Evolutionary conservation across 2,113 vertebrate genomes (phyloP).

Genomic region (Pelvicachromis taeniatus): DNA sequence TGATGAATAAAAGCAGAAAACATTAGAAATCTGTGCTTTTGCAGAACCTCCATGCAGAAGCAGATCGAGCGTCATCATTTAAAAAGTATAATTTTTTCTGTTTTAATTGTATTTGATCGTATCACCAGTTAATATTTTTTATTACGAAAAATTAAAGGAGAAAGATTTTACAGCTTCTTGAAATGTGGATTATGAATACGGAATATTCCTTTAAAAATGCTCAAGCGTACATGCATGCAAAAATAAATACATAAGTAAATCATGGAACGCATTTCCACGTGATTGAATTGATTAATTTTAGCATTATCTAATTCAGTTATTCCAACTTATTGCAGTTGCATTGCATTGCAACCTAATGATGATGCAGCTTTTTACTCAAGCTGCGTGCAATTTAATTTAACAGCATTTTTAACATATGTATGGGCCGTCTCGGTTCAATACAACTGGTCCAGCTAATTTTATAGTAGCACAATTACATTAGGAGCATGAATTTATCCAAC

Average conservation of each 20-base stretch:
- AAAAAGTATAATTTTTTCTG: background rate
- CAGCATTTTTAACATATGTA: background rate
- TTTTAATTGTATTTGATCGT: background rate
- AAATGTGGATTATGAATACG: background rate
- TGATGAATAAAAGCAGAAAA: conserved; percentile 13
- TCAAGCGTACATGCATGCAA: too few species aligned
- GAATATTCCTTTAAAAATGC: background rate
- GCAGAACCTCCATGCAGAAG: background rate
- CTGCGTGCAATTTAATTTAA: background rate
- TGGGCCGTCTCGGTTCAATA: background rate
- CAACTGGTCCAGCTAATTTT: background rate
- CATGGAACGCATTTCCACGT: background rate
- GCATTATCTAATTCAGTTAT: background rate
- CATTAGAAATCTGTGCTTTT: background rate
- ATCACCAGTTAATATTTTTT: background rate
- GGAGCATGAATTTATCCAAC: background rate
- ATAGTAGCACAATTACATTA: background rate
- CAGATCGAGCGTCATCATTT: background rate
- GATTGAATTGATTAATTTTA: background rate
- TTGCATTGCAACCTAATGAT: background rate
- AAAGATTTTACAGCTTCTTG: background rate
- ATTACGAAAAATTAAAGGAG: background rate
- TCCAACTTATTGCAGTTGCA: background rate
- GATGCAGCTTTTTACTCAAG: background rate
- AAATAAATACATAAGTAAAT: background rate